phyloP scores from a whole-genome alignment of 2,113 vertebrate genomes.

The Dolichallabes microphthalmus region DNA sequence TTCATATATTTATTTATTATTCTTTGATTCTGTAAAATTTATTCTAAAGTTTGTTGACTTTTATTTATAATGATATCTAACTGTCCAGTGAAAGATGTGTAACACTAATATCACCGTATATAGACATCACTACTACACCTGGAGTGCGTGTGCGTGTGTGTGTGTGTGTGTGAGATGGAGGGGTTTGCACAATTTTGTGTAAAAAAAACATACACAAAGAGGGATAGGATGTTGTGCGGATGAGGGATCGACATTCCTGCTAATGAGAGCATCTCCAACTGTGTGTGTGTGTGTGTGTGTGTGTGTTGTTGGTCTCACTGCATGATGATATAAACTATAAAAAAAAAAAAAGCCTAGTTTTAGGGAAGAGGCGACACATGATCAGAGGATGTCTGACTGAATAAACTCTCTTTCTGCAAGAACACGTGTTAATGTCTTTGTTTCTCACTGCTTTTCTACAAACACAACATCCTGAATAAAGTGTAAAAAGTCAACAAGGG shows the following conservation, averaged over 20 bases:
- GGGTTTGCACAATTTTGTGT: neutral
- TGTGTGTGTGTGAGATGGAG: neutral
- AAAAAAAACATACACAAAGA: neutral
- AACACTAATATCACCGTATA: neutral
- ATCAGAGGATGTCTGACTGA: constrained; percentile 4
- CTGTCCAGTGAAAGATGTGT: neutral
- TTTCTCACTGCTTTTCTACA: neutral
- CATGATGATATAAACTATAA: constrained; percentile 40
- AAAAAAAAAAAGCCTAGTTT: constrained; percentile 17
- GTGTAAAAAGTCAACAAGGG: neutral
- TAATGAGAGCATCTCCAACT: constrained; percentile 32
- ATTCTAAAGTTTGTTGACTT: neutral
- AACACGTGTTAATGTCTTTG: neutral
- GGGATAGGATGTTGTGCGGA: neutral
- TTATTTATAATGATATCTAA: neutral
- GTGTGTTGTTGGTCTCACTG: constrained; percentile 30
- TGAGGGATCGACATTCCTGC: constrained; percentile 33
- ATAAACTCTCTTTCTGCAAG: constrained; percentile 39
- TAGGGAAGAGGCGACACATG: constrained; percentile 16
- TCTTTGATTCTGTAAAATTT: neutral
- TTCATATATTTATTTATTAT: constrained; percentile 1
- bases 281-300: constrained; percentile 1
- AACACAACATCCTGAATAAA: no score
- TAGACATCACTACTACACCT: neutral
- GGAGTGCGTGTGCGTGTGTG: neutral